phyloP scores from a whole-genome alignment of 2,113 vertebrate genomes.

The Edolisoma coerulescens region DNA sequence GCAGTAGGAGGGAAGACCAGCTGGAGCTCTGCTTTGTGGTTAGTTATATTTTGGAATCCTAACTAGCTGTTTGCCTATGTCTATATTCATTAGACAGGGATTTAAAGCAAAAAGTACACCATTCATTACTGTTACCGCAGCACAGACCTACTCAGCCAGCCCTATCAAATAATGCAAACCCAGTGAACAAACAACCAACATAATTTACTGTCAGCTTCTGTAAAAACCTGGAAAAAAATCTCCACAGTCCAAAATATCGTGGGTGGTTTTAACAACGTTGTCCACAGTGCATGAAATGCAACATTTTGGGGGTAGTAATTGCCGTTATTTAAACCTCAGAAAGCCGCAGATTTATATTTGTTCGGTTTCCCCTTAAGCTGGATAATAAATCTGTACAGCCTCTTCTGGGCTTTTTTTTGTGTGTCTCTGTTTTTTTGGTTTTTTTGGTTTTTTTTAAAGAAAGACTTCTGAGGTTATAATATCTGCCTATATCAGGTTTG shows the following conservation, averaged over 20 bases:
- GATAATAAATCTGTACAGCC: slow-evolving; percentile 42
- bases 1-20: neutral
- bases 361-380: slow-evolving; percentile 44
- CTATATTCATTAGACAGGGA: slow-evolving; percentile 62
- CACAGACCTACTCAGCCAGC: neutral
- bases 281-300: slow-evolving; percentile 41
- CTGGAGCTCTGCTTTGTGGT: slow-evolving; percentile 29
- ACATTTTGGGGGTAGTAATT: slow-evolving; percentile 58
- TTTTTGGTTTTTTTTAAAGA: neutral
- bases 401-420: neutral
- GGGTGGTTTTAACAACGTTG: slow-evolving; percentile 38
- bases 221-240: slow-evolving; percentile 25
- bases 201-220: slow-evolving; percentile 40
- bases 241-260: slow-evolving; percentile 17
- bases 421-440: neutral
- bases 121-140: slow-evolving; percentile 47
- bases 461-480: slow-evolving; percentile 52
- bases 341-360: slow-evolving; percentile 49
- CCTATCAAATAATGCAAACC: slow-evolving; percentile 34
- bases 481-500: slow-evolving; percentile 31
- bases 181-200: slow-evolving; percentile 27
- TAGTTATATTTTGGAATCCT: slow-evolving; percentile 45
- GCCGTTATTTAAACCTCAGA: slow-evolving; percentile 52
- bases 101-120: slow-evolving; percentile 45
- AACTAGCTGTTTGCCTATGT: slow-evolving; percentile 47